These are phyloP conservation scores for Gallinago solitaria DNA, from an alignment of 2,797 vertebrate species.

Conservation along the genomic window DNA sequence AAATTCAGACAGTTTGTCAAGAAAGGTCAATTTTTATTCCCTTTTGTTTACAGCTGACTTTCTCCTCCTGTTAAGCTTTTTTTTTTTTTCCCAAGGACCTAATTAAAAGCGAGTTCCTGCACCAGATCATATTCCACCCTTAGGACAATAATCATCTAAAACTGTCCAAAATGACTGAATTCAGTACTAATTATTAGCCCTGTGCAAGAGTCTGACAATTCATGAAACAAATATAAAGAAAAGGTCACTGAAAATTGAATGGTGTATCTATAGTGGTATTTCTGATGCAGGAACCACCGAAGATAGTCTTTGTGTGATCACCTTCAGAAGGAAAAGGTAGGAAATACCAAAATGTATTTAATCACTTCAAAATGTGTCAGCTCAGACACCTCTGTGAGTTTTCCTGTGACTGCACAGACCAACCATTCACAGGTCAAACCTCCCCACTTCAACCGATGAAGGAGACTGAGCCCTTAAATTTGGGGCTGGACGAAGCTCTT, in stretches of 20 bases:
- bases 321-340: neutral
- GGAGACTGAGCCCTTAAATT: neutral
- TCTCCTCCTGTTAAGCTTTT: neutral
- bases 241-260: neutral
- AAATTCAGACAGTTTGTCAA: conserved; percentile 16
- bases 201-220: neutral
- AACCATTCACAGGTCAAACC: neutral
- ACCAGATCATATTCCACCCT: neutral
- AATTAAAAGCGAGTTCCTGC: neutral
- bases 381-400: neutral
- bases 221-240: neutral
- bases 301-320: neutral
- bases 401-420: neutral
- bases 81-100: neutral
- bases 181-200: neutral
- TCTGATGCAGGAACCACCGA: neutral
- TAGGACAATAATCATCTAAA: neutral
- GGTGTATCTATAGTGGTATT: neutral
- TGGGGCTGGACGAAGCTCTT: neutral
- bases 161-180: neutral
- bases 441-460: neutral
- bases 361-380: neutral
- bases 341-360: neutral
- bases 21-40: conserved; percentile 23
- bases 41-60: neutral